Evolutionary conservation across 2,888 invertebrate genomes (phyloP), one percentile per base, ranked within the genome.

Genomic region (Tricholauxania praeusta): DNA sequence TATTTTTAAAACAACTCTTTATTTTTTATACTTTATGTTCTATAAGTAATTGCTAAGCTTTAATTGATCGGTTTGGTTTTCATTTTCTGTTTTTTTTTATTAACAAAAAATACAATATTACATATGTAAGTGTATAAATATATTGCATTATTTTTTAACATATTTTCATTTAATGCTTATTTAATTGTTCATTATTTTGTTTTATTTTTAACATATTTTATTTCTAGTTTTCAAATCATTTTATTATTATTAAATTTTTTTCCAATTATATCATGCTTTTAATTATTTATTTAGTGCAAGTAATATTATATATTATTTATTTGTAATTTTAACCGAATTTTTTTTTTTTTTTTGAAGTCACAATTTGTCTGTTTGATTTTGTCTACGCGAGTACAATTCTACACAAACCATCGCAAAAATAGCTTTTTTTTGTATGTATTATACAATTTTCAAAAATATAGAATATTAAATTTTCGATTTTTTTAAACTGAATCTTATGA

Each of bases 101-200:
- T 53, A 70, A 63, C 70, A 70, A 70, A 70, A 57, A 69, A 70
- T 52, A 62, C 62, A 70, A 60, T 62, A 47, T 51, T 53, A 12
- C 19, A 67, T 64, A 48, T 39, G 39, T 39, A 39, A 39, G 67
- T 67, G 67, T 67, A 67, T 67, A 70, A 70, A 59, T 69, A 57
- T 69, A 59, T 49, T 60, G 28, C 59, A 60, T 51, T 69, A 28
- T 57, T 39, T 4, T 39, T 28, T 28, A 28, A 39, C 8, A 39
- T 39, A 39, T 39, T 39, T 39, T 39, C 39, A 39, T 39, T 39
- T 10, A 39, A 6, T 39, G 10, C 10, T 39, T 39, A 8, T 39
- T 39, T 39, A 7, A n/a, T n/a, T n/a, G n/a, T 10, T 39, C 8
- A 39, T 39, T 39, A 8, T 39, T 10, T 39, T 39, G 8, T 39